Base-by-base conservation (phyloP, 2,113 vertebrate species). In the Colius striatus region DNA sequence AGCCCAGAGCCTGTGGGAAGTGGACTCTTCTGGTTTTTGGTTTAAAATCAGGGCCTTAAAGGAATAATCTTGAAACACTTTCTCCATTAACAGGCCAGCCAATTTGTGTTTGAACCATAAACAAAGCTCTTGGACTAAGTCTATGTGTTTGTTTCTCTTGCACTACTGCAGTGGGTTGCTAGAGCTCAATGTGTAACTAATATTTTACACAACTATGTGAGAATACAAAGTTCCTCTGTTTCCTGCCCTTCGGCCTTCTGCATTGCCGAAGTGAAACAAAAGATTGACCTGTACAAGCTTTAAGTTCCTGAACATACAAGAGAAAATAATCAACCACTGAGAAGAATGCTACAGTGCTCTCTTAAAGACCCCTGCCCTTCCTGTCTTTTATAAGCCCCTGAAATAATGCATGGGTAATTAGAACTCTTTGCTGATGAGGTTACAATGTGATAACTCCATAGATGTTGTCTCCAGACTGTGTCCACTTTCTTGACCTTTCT, bases 231-330 rank as follows among this genome's bases (percentile, higher is more conserved):
- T 75, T 89, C 47, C 72, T 90, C 83, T 89, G 36, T 91, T 94
- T 89, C 73, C 77, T 94, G 70, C 74, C 83, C 78, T 95, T 95
- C 3, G 3, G 50, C 84, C 66, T 91, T 26, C 58, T 3, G 27
- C 77, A 95, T 82, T 96, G 62, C 73, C 50, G 61, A 87, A 96
- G 58, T 38, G 82, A 97, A 91, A 91, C 77, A 94, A 50, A 92
- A 65, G 41, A 94, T 95, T 79, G 77, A 73, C 74, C 77, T 84
- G 34, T 78, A 65, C 80, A 84, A 89, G 76, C 87, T 95, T 94
- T 92, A 75, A 86, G 94, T 97, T 95, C 86, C 96, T 93, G 73
- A 84, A 90, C 90, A 94, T 48, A 32, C 77, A 73, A 93, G 36
- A 68, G n/a, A 90, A 94, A 97, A 88, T 93, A 96, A 79, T 92